These are phyloP conservation scores for Neodiprion fabricii DNA, from an alignment of 1,140 invertebrate genomes.

Conservation along the genomic window DNA sequence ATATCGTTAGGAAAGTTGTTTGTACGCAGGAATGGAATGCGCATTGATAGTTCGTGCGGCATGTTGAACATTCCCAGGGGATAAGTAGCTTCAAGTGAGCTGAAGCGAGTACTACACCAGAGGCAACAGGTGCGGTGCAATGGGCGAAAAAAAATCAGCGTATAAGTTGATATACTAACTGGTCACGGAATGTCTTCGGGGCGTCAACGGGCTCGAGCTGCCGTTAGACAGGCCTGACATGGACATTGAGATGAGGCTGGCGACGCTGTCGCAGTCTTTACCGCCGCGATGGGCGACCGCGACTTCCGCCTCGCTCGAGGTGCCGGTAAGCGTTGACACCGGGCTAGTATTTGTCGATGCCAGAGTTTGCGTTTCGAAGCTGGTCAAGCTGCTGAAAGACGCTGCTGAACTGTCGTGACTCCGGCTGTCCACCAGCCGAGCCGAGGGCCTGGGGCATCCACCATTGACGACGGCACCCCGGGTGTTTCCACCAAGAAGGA, in stretches of 20 bases:
- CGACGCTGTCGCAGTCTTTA: slow-evolving; percentile 61
- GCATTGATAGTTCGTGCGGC: no score
- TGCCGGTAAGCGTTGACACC: slow-evolving; percentile 84
- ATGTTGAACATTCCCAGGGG: no score
- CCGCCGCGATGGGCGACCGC: slow-evolving; percentile 59
- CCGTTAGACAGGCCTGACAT: slow-evolving; percentile 78
- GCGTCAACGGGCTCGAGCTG: slow-evolving; percentile 77
- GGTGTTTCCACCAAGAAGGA: slow-evolving; percentile 71
- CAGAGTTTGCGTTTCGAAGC: slow-evolving; percentile 74
- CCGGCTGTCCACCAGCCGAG: slow-evolving; percentile 55
- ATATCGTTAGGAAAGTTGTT: neutral
- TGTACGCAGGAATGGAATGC: slow-evolving; percentile 17
- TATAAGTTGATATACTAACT: slow-evolving; percentile 63
- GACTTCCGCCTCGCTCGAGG: slow-evolving; percentile 71
- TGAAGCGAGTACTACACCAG: no score
- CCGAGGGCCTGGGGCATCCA: slow-evolving; percentile 46
- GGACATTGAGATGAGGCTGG: slow-evolving; percentile 70
- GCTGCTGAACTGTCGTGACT: slow-evolving; percentile 65
- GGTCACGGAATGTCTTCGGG: slow-evolving; percentile 81
- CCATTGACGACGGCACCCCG: slow-evolving; percentile 31
- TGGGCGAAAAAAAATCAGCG: slow-evolving; percentile 1
- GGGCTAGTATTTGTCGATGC: slow-evolving; percentile 86
- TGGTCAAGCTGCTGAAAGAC: slow-evolving; percentile 75
- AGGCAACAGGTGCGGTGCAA: no score
- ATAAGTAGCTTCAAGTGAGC: no score